Evolutionary conservation across 2,888 invertebrate species (phyloP), one percentile per base, ranked within the genome.

Genomic region (Pristionchus maxplancki): DNA sequence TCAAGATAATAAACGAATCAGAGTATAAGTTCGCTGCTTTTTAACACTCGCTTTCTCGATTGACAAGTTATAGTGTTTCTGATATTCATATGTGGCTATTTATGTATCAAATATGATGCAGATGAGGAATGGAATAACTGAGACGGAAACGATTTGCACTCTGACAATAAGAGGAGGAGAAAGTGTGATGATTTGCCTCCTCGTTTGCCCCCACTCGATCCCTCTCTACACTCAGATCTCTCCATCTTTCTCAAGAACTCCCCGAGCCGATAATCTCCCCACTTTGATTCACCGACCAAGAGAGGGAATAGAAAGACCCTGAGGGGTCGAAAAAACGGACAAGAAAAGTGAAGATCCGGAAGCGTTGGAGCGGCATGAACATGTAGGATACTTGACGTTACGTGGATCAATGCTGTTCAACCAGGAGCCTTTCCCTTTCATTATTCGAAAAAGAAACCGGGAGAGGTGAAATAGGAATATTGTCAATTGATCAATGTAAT

Each of bases 251-350:
- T 71, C 44, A 78, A 78, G 78, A 78, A 48, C 78, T 78, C 78
- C 48, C 82, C 88, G 89, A 88, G 83, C 89, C 88, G 89, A 89
- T 89, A 88, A 89, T 89, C 90, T 88, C 85, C 88, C 31, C 78
- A 78, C 78, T 78, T 78, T 78, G 78, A 78, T 44, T n/a, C 48
- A 71, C 71, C 71, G 71, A 34, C 24, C 71, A 20, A 71, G 71
- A 34, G 44, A 78, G n/a, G n/a, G 78, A 28, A 34, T 31, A 34
- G 34, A 67, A 87, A 82, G 82, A 67, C 82, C 84, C 50, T 50
- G 58, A 58, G 81, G 44, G 78, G 24, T 71, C n/a, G 31, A 31
- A 74, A 34, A 82, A 78, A 9, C 78, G 28, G n/a, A 34, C 11
- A 48, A 28, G 78, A 24, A 48, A 34, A n/a, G 44, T 6, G 44